Percentiles rank a stretch among this genome's conserved stretches.
Conservation (phyloP, 2,888 invertebrate species). For the Himalopsyche kuldschensis region DNA sequence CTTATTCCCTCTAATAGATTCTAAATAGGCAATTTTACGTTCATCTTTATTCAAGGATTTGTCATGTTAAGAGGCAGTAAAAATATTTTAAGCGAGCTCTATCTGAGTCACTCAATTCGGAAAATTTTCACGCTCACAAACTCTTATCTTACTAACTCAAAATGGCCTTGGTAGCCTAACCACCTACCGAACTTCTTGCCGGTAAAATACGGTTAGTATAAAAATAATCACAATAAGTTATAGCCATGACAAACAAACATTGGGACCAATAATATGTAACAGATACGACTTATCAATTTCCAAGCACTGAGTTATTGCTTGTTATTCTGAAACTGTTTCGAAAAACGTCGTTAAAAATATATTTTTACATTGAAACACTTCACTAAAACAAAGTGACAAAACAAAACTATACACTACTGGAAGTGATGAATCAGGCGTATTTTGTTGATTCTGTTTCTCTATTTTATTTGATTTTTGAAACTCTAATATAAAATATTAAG, state of each 20-base stretch:
- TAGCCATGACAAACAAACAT: background rate
- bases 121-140: background rate
- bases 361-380: too few species aligned
- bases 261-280: background rate
- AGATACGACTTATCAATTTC: background rate
- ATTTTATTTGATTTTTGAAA: too few species aligned
- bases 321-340: background rate
- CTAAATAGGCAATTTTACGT: background rate
- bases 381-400: too few species aligned
- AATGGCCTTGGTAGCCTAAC: background rate
- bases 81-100: background rate
- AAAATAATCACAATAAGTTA: background rate
- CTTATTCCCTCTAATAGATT: background rate
- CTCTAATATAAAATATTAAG: too few species aligned
- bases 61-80: background rate
- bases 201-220: background rate
- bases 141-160: background rate
- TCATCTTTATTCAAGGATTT: background rate
- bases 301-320: background rate
- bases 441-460: too few species aligned
- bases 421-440: too few species aligned
- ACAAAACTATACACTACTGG: too few species aligned
- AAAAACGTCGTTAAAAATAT: background rate
- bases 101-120: background rate
- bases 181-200: background rate